Percentiles rank a stretch among this genome's conserved stretches.
Conservation (phyloP, 2,113 vertebrate genomes). For the Desmodus rotundus region DNA sequence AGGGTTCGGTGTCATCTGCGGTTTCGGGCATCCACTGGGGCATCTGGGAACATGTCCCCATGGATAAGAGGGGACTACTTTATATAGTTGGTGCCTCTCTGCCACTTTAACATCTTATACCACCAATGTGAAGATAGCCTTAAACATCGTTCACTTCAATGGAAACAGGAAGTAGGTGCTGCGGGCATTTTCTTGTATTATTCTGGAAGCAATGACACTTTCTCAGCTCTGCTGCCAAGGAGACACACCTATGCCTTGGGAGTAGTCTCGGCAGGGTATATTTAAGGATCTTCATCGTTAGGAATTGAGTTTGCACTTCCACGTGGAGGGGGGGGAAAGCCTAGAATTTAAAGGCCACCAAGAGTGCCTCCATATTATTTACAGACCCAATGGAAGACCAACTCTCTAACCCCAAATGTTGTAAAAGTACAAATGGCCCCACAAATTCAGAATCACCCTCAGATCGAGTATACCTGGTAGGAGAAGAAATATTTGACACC, state of each 20-base stretch:
- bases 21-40: not conserved
- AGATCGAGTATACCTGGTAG: not conserved
- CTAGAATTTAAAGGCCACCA: not conserved
- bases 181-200: not conserved
- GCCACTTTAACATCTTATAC: not conserved
- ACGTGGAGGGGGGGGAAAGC: fast-evolving
- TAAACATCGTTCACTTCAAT: not conserved
- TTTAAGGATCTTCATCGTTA: not conserved
- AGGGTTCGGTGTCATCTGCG: too few relatives aligned
- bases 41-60: not conserved
- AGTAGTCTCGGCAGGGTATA: not conserved
- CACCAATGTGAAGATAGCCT: not conserved
- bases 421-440: not conserved
- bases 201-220: not conserved
- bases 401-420: not conserved
- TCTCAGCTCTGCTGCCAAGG: not conserved
- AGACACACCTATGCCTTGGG: not conserved
- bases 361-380: not conserved
- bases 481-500: constrained; percentile 6
- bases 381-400: not conserved
- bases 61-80: not conserved
- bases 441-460: not conserved
- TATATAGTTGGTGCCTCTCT: not conserved
- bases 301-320: not conserved
- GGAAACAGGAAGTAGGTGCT: not conserved